Percentiles rank a stretch among this genome's conserved stretches.
phyloP scores from a whole-genome alignment of 2,888 invertebrate species.

The Ornithoptera priamus region DNA sequence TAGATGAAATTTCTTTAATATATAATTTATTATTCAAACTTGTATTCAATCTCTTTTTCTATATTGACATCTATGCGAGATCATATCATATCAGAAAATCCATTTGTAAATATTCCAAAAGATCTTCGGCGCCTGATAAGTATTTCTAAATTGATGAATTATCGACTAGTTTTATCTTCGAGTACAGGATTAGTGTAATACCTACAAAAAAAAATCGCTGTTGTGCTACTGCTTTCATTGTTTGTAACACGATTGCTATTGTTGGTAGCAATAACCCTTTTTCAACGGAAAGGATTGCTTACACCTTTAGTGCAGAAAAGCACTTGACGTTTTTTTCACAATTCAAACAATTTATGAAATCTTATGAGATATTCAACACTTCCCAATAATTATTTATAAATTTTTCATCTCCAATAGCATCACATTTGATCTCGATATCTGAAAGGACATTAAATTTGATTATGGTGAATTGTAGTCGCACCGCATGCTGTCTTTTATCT shows the following conservation, averaged over 20 bases:
- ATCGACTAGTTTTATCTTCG: conserved; percentile 57
- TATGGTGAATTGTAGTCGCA: no score
- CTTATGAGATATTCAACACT: no score
- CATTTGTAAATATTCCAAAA: conserved; percentile 36
- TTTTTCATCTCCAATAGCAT: no score
- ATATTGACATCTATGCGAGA: neutral
- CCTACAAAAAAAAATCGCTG: conserved; percentile 48
- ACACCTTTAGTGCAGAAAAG: conserved; percentile 28
- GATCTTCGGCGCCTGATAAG: conserved; percentile 62
- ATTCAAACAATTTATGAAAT: neutral
- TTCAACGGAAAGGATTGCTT: conserved; percentile 56
- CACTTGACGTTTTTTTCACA: neutral
- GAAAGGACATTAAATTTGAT: no score
- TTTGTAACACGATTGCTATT: conserved; percentile 69
- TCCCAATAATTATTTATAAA: no score
- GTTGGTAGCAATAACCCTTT: conserved; percentile 59
- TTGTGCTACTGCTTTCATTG: conserved; percentile 65
- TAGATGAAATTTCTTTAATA: neutral
- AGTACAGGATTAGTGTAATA: conserved; percentile 51
- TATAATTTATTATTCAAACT: no score
- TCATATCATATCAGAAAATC: neutral
- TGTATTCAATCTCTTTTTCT: neutral
- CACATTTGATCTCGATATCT: no score
- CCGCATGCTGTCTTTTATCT: no score
- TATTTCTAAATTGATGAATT: conserved; percentile 52